These are phyloP conservation scores for Diorhabda carinulata DNA, from an alignment of 1,140 invertebrate species.

Conservation along the genomic window DNA sequence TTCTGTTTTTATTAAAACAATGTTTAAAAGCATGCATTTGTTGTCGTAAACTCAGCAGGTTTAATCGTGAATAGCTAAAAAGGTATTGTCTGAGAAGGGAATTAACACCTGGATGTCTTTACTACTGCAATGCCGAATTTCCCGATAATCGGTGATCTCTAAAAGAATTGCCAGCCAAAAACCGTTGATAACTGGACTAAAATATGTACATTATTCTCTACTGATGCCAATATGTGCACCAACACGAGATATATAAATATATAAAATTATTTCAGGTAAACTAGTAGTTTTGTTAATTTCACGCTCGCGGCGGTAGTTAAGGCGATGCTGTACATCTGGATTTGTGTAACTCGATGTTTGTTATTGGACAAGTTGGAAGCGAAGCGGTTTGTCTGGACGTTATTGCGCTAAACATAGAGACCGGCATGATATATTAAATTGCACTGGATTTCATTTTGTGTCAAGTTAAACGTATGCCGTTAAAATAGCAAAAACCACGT, in stretches of 20 bases:
- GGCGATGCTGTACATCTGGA: neutral
- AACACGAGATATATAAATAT: neutral
- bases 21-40: too few relatives aligned
- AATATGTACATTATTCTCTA: too few relatives aligned
- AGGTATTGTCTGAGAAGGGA: too few relatives aligned
- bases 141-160: too few relatives aligned
- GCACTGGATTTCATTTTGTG: neutral
- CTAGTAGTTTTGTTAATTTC: conserved; percentile 5
- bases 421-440: neutral
- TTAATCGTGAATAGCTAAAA: too few relatives aligned
- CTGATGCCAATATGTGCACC: too few relatives aligned
- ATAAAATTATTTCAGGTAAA: conserved; percentile 9
- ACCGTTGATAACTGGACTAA: too few relatives aligned
- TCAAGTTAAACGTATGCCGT: neutral
- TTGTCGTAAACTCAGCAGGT: too few relatives aligned
- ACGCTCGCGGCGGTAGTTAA: neutral
- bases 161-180: too few relatives aligned
- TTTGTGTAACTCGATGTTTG: conserved; percentile 2
- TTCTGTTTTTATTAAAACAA: too few relatives aligned
- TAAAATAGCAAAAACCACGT: neutral
- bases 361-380: neutral
- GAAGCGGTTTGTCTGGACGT: neutral
- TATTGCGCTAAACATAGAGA: neutral
- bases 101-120: too few relatives aligned
- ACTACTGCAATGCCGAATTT: too few relatives aligned